Evolutionary conservation across 35 echinoderm and acorn worm species (phyloP).

Genomic region (Heliocidaris erythrogramma): DNA sequence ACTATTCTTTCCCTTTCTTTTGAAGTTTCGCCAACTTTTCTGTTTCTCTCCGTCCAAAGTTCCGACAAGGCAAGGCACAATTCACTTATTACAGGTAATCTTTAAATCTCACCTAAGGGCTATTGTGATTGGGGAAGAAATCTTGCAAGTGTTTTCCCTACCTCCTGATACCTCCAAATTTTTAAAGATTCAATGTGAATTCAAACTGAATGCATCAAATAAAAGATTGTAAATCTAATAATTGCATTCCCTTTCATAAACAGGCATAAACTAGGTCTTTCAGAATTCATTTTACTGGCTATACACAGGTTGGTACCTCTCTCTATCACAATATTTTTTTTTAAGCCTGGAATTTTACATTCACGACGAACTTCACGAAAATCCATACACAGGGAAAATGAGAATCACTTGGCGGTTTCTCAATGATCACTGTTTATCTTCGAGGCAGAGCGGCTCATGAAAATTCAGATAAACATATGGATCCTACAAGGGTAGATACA

Average conservation of each 20-base stretch:
- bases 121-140: conserved; percentile 1
- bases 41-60: neutral
- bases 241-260: neutral
- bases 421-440: neutral
- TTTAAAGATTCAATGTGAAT: neutral
- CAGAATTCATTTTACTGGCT: neutral
- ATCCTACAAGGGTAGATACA: neutral
- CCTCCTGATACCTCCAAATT: neutral
- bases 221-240: neutral
- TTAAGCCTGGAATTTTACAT: neutral
- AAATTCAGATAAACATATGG: neutral
- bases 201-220: neutral
- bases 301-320: neutral
- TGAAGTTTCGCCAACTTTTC: neutral
- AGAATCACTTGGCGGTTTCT: neutral
- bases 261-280: neutral
- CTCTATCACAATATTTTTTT: neutral
- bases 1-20: neutral
- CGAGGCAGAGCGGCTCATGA: neutral
- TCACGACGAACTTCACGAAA: neutral
- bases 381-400: neutral
- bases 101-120: neutral
- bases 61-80: neutral
- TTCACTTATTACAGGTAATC: neutral
- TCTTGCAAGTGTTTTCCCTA: conserved; percentile 10